Conservation (phyloP, 2,797 vertebrate genomes). For the Clarias laeviceps region DNA sequence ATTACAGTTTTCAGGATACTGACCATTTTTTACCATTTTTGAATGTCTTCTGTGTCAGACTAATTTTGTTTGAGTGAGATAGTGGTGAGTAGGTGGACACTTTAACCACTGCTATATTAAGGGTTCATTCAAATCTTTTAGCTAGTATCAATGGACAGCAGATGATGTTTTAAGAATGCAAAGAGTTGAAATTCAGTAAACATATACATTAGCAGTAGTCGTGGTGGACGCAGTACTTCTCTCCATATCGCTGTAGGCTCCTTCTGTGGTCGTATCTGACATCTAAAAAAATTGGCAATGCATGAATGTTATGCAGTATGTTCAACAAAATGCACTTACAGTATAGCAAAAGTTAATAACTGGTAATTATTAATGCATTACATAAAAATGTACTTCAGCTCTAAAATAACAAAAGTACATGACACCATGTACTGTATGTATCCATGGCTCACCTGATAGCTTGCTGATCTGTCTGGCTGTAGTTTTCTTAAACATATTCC, state of each 20-base stretch:
- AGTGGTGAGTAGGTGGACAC: constrained; percentile 29
- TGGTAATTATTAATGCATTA: background rate
- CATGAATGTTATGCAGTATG: constrained; percentile 2
- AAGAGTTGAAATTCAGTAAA: constrained; percentile 13
- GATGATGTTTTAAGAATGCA: constrained; percentile 11
- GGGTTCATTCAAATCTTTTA: constrained; percentile 6
- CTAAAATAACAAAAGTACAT: background rate
- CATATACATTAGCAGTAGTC: constrained; percentile 85
- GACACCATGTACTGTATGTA: background rate
- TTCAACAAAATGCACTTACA: background rate
- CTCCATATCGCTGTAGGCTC: constrained; percentile 81
- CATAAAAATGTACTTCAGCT: background rate
- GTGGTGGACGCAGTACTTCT: constrained; percentile 86
- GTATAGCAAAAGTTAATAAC: background rate
- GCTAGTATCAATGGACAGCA: constrained; percentile 16
- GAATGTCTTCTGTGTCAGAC: background rate
- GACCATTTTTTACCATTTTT: background rate
- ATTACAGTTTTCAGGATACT: background rate
- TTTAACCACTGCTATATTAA: background rate
- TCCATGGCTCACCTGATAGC: constrained; percentile 82
- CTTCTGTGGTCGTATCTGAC: constrained; percentile 84
- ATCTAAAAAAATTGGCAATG: constrained; percentile 69
- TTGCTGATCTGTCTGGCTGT: constrained; percentile 77
- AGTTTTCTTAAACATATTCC: constrained; percentile 86
- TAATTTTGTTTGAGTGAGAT: background rate